Evolutionary conservation across 2,888 invertebrate species (phyloP), one percentile per base, ranked within the genome.

Genomic region (Dolichomitus sp.): DNA sequence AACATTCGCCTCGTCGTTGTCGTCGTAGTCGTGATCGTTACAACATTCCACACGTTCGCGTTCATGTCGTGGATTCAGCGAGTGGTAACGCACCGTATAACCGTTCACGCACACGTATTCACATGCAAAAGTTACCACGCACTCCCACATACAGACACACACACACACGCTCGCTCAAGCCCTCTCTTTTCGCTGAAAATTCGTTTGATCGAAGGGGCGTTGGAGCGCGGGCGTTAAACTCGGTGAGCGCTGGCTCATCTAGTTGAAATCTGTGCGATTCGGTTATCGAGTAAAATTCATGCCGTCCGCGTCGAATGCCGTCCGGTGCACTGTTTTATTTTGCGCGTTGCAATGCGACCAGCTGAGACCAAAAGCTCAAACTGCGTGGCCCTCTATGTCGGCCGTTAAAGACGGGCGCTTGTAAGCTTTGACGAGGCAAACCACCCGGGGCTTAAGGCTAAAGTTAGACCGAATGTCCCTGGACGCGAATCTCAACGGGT

Each of bases 381-480:
- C 73, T 84, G 84, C 84, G 82, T 85, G 80, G 83, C 86, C 84
- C 57, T 59, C 45, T 59, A 42, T 59, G 19, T 48, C 73, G 37
- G 33, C 23, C 73, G 73, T 73, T 61, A 50, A 73, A 73, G 73
- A 73, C 61, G 48, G 61, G 7, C 73, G 48, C 33, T 61, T 37
- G 72, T 19, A 11, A 54, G 57, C 61, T 73, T 73, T 77, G 81
- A 83, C 76, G 77, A 79, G 74, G 78, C 83, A 65, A 85, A 81
- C 83, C 80, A 77, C 78, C 84, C 88, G 87, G 88, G 89, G 90
- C 91, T 91, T 89, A 90, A 90, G 88, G 91, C 92, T 93, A 93
- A 92, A 93, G 90, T 93, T 93, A 93, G 93, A 89, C 85, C 83
- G 85, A 86, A 90, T 90, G 92, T 91, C 93, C 93, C 92, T 92